Base-by-base conservation (phyloP, 2,797 vertebrate genomes). In the Sternarchorhynchus goeldii region DNA sequence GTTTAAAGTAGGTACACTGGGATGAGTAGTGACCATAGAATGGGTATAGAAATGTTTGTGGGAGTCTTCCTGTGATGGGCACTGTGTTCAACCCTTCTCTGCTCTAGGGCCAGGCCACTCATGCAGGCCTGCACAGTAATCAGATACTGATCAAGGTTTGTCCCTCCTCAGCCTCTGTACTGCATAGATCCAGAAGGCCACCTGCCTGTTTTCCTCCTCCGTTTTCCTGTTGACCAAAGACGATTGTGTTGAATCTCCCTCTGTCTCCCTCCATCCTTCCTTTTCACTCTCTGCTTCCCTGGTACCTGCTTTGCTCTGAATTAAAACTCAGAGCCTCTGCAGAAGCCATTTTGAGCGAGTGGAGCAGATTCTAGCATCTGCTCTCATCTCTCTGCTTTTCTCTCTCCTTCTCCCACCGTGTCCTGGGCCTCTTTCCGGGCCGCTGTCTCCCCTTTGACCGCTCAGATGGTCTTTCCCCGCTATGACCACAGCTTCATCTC, bases 391-490 rank as follows among this genome's bases (percentile, higher is more conserved):
- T 56, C 57, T 56, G 31, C 65, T 80, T 0, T 68, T 55, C 57
- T 79, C 32, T 16, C 32, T 67, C 59, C 18, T 80, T 64, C 8
- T 59, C 45, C 25, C 50, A 60, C 20, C 29, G 32, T 80, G 74
- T 72, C 53, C 25, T 56, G 62, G 34, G 53, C 45, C 63, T 60
- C 83, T 81, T 65, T 62, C 74, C 83, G 55, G 17, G 39, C 17
- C 16, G 39, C 17, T n/a, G 29, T 31, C n/a, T 3, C 59, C 20
- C 31, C 76, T 39, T 66, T 70, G 64, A 75, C 50, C 69, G 34
- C 67, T 58, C 70, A 94, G 94, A 94, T 94, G 94, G 92, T 93
- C 88, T 95, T 95, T 75, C 93, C 93, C 60, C 87, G 83, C 75
- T 91, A 93, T 83, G 91, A 56, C 82, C 89, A 92, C 0, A 90